A percentile compares a stretch with the other conserved stretches of the same genome.
phyloP scores from a whole-genome alignment of 1,140 invertebrate species.

The Laupala kohalensis region DNA sequence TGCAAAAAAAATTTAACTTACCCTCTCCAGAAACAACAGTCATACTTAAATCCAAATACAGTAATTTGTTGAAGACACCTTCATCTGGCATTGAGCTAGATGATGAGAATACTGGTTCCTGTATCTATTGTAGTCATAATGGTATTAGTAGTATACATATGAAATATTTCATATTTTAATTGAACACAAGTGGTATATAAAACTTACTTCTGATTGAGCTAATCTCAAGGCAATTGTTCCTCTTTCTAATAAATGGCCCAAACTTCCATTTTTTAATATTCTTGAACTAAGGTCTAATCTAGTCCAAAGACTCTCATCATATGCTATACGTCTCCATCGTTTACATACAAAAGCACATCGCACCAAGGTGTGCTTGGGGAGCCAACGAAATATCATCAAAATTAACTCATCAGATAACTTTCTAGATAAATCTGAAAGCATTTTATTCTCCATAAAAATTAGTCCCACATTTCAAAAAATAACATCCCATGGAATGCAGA shows the following conservation, averaged over 20 bases:
- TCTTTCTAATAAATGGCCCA: conserved; percentile 54
- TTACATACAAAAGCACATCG: conserved; percentile 53
- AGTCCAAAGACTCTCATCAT: conserved; percentile 73
- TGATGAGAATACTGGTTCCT: conserved; percentile 2
- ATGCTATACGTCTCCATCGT: conserved; percentile 57
- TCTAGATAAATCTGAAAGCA: conserved; percentile 23
- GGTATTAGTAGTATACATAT: too few species aligned
- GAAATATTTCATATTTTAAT: too few species aligned
- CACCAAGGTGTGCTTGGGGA: conserved; percentile 60
- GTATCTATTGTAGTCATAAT: not conserved
- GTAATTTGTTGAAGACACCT: conserved; percentile 34
- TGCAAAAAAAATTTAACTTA: conserved; percentile 6
- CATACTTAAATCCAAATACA: conserved; percentile 77
- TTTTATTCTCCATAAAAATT: conserved; percentile 16
- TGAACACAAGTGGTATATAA: too few species aligned
- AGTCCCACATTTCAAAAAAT: too few species aligned
- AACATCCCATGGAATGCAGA: too few species aligned
- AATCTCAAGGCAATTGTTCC: conserved; percentile 62
- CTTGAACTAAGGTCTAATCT: conserved; percentile 63
- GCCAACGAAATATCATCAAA: conserved; percentile 64
- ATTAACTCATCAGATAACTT: conserved; percentile 69
- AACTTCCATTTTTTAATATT: conserved; percentile 43
- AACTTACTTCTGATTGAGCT: conserved; percentile 53
- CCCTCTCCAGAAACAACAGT: conserved; percentile 43
- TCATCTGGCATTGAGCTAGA: not conserved